Evolutionary conservation across 2,113 vertebrate genomes (phyloP), one percentile per base, ranked within the genome.

Genomic region (Psilopsiagon aurifrons): DNA sequence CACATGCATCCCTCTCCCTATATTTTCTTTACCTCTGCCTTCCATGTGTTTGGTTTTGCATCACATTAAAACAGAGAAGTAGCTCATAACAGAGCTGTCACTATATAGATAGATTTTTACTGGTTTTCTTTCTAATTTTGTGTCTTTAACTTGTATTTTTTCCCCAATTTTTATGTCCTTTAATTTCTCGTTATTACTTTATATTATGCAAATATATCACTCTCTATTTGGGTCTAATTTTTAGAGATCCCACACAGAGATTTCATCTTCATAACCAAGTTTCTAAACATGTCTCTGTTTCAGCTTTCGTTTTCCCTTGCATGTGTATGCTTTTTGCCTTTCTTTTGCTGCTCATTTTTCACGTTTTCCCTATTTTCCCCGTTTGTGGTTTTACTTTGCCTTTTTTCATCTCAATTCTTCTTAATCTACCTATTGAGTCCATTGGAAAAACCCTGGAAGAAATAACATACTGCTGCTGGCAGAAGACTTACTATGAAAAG

Each of bases 1-100:
- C 59, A 83, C 55, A 75, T 54, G 23, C 35, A 63, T 80, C 39
- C 29, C 33, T 86, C 59, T 80, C 68, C 80, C 47, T 96, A 6
- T 77, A 78, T 94, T 96, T 86, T 90, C 83, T 88, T 97, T 96
- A 91, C 94, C 82, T 96, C 73, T 60, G 41, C 75, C 51, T 88
- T 88, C 90, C 95, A 92, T 6, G 55, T 88, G 71, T 60, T 95
- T 94, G 75, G 67, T 90, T 95, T 95, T 90, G 78, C 83, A 88
- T 86, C 33, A 3, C 69, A 83, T 93, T 92, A 75, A 93, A 93
- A 67, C 37, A 86, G 54, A 92, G 63, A 3, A 3, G 15, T 83
- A 28, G 51, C 18, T 93, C 28, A 20, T 93, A 90, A 41, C 41
- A 67, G 82, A 80, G 39, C 78, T 83, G 20, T 59, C 13, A 4